Evolutionary conservation across 2,113 vertebrate species (phyloP).

Genomic region (Podarcis cretensis): DNA sequence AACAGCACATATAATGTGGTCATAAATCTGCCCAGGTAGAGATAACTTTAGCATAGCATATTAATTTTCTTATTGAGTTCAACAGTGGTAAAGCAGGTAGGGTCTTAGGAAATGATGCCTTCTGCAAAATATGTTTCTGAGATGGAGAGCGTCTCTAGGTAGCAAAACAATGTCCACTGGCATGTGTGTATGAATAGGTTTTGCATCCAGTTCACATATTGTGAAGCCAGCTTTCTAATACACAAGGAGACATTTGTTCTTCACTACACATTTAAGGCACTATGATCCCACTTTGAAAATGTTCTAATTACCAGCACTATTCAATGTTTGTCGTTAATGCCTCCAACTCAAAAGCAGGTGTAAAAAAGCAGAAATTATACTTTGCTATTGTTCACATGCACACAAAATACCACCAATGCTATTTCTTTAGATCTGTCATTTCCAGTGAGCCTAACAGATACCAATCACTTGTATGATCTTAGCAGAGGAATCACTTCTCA

Average conservation of each 20-base stretch:
- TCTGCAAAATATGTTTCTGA: neutral
- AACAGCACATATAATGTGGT: too few species aligned
- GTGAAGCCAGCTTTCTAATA: neutral
- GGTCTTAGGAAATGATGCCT: neutral
- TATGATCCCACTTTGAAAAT: neutral
- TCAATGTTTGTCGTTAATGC: neutral
- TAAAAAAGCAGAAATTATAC: neutral
- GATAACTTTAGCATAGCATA: neutral
- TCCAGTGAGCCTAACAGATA: constrained; percentile 22
- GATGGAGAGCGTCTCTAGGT: neutral
- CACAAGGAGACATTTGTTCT: neutral
- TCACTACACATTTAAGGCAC: too few species aligned
- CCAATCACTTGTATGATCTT: neutral
- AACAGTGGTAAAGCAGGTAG: neutral
- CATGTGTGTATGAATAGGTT: neutral
- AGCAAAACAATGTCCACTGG: neutral
- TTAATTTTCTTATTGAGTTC: neutral
- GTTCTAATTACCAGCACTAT: neutral
- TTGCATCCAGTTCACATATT: neutral
- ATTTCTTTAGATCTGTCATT: neutral
- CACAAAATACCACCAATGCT: neutral
- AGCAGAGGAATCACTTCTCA: neutral
- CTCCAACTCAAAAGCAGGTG: neutral
- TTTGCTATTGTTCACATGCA: neutral
- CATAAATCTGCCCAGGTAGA: neutral